Evolutionary conservation across 1,140 invertebrate genomes (phyloP).

Genomic region (Rhopalosiphum padi): DNA sequence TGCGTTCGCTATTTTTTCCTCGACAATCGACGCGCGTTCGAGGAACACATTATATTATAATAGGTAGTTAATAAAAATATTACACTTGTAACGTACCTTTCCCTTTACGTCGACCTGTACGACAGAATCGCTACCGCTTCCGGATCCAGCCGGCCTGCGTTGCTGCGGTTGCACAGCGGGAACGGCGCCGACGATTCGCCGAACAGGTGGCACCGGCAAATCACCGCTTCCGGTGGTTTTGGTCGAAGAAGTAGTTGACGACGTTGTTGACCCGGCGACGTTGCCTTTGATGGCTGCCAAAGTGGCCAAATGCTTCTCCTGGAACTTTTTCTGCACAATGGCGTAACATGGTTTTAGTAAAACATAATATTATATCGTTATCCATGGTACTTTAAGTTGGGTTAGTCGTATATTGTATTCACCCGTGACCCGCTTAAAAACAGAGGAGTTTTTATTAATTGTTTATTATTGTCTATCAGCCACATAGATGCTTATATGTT

Average conservation of each 20-base stretch:
- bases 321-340: constrained; percentile 18
- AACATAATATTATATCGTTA: background rate
- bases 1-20: background rate
- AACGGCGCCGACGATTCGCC: background rate
- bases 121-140: background rate
- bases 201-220: background rate
- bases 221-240: background rate
- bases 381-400: too few relatives aligned
- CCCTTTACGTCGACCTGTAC: constrained; percentile 37
- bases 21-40: too few relatives aligned
- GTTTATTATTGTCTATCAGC: too few relatives aligned
- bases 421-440: too few relatives aligned
- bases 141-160: background rate
- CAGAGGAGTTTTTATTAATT: too few relatives aligned
- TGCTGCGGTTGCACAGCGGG: background rate
- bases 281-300: background rate
- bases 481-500: too few relatives aligned
- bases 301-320: background rate
- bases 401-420: too few relatives aligned
- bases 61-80: background rate
- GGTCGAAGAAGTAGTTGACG: background rate
- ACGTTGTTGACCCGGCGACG: background rate
- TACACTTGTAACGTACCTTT: background rate
- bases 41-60: background rate
- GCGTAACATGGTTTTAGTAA: background rate